Conservation (phyloP, 2,888 invertebrate genomes). For the Hemicrepidius hirtus region DNA sequence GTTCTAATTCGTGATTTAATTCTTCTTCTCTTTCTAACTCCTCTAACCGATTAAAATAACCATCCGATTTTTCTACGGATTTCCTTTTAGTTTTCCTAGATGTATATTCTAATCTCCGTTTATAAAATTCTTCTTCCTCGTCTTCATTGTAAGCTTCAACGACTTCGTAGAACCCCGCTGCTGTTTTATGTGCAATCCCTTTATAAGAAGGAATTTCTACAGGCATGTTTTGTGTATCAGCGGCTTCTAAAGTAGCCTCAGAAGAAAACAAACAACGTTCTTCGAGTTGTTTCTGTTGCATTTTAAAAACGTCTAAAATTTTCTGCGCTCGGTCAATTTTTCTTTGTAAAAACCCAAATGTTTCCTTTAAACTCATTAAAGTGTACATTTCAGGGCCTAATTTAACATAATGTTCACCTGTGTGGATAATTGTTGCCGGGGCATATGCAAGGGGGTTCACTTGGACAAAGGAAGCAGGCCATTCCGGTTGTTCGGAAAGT, state of each 20-base stretch:
- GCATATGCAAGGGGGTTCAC: slow-evolving; percentile 42
- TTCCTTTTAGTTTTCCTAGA: not conserved
- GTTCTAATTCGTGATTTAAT: not conserved
- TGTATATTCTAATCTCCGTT: not conserved
- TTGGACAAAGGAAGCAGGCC: slow-evolving; percentile 43
- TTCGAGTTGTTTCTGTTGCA: slow-evolving; percentile 28
- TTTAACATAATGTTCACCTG: slow-evolving; percentile 41
- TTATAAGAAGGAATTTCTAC: slow-evolving; percentile 26
- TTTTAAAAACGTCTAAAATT: slow-evolving; percentile 10
- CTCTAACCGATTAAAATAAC: slow-evolving; percentile 20
- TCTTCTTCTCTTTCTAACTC: slow-evolving; percentile 35
- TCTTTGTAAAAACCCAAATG: slow-evolving; percentile 31
- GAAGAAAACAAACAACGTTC: slow-evolving; percentile 25
- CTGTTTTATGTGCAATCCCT: slow-evolving; percentile 41
- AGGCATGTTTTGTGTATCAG: slow-evolving; percentile 39
- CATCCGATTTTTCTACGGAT: not conserved
- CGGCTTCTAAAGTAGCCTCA: not conserved
- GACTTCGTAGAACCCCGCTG: slow-evolving; percentile 42
- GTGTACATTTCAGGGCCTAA: slow-evolving; percentile 33
- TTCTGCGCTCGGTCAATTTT: slow-evolving; percentile 28
- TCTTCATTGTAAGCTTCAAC: slow-evolving; percentile 36
- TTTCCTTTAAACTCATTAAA: slow-evolving; percentile 46
- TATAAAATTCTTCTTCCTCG: slow-evolving; percentile 35
- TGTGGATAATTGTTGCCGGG: slow-evolving; percentile 45
- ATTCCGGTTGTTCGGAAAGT: slow-evolving; percentile 42